Conservation (phyloP, 2,113 vertebrate genomes). For the Nesospiza acunhae region DNA sequence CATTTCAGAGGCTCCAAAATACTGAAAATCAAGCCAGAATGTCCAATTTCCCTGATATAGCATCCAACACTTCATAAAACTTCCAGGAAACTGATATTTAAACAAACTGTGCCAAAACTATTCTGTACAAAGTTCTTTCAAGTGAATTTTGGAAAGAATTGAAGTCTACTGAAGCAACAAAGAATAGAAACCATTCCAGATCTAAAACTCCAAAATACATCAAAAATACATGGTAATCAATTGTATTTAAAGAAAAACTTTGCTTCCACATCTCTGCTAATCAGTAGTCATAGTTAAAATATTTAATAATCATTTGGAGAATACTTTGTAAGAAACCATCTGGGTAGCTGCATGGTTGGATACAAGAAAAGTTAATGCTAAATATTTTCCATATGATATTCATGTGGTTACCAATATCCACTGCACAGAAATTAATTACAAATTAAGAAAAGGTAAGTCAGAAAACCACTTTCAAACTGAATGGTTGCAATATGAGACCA, state of each 20-base stretch:
- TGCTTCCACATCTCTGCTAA: neutral
- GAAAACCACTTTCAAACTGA: neutral
- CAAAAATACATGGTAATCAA: neutral
- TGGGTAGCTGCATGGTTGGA: neutral
- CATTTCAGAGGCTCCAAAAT: slow-evolving; percentile 1
- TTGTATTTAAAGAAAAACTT: neutral
- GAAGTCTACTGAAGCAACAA: neutral
- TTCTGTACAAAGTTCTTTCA: neutral
- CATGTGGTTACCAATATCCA: neutral
- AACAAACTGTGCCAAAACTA: neutral
- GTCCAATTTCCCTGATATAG: neutral
- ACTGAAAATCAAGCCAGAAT: neutral
- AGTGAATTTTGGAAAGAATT: neutral
- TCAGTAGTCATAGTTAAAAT: neutral
- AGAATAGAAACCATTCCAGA: neutral
- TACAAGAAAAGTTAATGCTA: neutral
- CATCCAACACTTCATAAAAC: neutral
- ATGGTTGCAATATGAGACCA: neutral
- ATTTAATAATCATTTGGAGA: neutral
- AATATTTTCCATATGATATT: neutral
- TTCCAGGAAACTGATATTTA: slow-evolving; percentile 41
- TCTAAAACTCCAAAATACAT: neutral
- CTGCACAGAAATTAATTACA: neutral
- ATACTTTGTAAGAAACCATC: neutral
- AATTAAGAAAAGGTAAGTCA: neutral